Base-by-base conservation (phyloP, 2,797 vertebrate genomes). In the Taeniopygia guttata region DNA sequence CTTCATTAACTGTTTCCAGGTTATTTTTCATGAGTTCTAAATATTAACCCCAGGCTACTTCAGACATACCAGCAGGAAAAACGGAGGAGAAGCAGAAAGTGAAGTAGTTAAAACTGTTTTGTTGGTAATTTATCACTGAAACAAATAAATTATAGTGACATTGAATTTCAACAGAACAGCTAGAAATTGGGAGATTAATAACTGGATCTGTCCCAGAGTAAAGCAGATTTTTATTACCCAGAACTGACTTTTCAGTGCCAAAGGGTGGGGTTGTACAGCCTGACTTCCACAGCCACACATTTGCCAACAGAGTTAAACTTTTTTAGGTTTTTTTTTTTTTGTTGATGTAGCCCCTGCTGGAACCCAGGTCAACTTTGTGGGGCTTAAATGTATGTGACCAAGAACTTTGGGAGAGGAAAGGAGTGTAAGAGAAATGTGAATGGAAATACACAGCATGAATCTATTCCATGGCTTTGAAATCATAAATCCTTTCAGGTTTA, bases 141-240 rank as follows among this genome's bases (percentile, higher is more conserved):
- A 88, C 6, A 5, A 30, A 56, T 82, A 69, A 81, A 87, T 72
- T 59, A 55, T 0, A 60, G 67, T 13, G 72, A 81, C 84, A 64
- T 2, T 67, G 59, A 66, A 85, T 34, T 77, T 82, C 93, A 93
- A 77, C 55, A 94, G 77, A 91, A 81, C 73, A 88, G 82, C 83
- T 60, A 80, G 72, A 85, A 94, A 84, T 3, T n/a, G 74, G 54
- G 80, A 94, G 72, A 87, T 38, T 67, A 91, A 87, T 70, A 91
- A 89, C 45, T 84, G 87, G 59, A 76, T 90, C 77, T 87, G 32
- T 79, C 49, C 77, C 83, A 79, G 54, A 40, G 30, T 46, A 88
- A 81, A 89, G 3, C 26, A 66, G 67, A 90, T 64, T 94, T 94
- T 91, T 87, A 63, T 88, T 64, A 86, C 82, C 87, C 73, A 94